These are phyloP conservation scores for Microtus oregoni DNA, from an alignment of 2,113 vertebrate genomes.

Conservation along the genomic window DNA sequence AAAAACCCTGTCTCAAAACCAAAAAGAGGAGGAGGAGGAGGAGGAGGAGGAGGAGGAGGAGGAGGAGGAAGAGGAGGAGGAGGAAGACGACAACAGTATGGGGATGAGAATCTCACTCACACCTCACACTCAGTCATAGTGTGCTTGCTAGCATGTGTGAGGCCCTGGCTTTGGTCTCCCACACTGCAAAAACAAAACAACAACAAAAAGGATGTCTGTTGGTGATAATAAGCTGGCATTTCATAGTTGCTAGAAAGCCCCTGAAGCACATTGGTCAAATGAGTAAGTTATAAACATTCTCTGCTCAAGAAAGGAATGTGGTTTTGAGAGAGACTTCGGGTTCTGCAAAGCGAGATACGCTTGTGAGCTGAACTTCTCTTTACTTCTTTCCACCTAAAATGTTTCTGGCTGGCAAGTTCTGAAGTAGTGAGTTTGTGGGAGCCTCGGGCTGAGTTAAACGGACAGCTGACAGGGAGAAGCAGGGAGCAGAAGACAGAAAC, in stretches of 20 bases:
- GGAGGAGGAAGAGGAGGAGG: too few species aligned
- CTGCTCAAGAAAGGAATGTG: background rate
- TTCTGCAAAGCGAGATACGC: background rate
- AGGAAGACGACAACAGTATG: too few species aligned
- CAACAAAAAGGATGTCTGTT: background rate
- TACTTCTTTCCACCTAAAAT: background rate
- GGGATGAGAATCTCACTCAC: background rate
- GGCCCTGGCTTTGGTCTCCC: background rate
- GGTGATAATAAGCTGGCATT: background rate
- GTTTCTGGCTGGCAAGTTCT: background rate
- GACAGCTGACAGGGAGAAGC: background rate
- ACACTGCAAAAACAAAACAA: background rate
- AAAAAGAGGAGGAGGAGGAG: too few species aligned
- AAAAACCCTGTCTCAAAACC: too few species aligned
- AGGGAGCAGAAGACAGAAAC: background rate
- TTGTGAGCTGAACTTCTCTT: background rate
- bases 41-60: too few species aligned
- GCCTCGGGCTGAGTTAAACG: background rate
- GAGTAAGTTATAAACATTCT: background rate
- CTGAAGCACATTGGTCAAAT: background rate
- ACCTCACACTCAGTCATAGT: background rate
- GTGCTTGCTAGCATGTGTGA: too few species aligned
- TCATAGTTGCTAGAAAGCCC: background rate
- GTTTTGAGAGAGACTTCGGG: conserved; percentile 14
- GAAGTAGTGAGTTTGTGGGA: background rate